Percentiles rank a stretch among this genome's conserved stretches.
These are phyloP conservation scores for Drosophila anceps DNA, from an alignment of 2,888 invertebrate species.

Conservation along the genomic window DNA sequence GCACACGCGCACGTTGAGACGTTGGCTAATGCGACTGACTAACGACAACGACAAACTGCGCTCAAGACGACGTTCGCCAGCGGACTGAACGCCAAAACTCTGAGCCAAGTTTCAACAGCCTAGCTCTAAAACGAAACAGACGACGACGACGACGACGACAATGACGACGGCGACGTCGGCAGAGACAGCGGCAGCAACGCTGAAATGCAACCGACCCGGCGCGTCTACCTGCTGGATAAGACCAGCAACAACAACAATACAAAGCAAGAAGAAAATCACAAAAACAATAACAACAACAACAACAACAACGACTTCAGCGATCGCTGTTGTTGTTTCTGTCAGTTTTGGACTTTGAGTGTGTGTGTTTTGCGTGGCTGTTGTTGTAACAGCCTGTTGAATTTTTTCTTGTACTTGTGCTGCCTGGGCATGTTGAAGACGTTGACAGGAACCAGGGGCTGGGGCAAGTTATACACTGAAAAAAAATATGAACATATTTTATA, in stretches of 20 bases:
- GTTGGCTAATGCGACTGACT: slow-evolving; percentile 54
- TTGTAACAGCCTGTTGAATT: slow-evolving; percentile 61
- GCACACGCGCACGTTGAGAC: slow-evolving; percentile 44
- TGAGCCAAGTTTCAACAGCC: slow-evolving; percentile 67
- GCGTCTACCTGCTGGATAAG: slow-evolving; percentile 61
- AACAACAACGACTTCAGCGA: slow-evolving; percentile 2
- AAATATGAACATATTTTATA: too few relatives aligned
- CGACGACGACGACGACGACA: slow-evolving; percentile 16
- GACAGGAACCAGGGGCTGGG: slow-evolving; percentile 18
- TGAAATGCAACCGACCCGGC: slow-evolving; percentile 55
- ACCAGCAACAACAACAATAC: slow-evolving; percentile 23
- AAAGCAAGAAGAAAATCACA: slow-evolving; percentile 56
- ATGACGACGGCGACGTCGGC: slow-evolving; percentile 12
- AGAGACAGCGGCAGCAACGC: slow-evolving; percentile 30
- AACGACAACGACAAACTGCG: slow-evolving; percentile 53
- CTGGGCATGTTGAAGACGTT: slow-evolving; percentile 34
- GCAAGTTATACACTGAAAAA: slow-evolving; percentile 33
- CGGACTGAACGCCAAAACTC: slow-evolving; percentile 62
- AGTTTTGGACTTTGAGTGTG: slow-evolving; percentile 36
- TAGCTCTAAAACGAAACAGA: slow-evolving; percentile 45
- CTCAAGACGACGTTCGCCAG: slow-evolving; percentile 73
- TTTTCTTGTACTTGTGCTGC: slow-evolving; percentile 46
- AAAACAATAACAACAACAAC: slow-evolving; percentile 41
- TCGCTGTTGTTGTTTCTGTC: slow-evolving; percentile 21
- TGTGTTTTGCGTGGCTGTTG: slow-evolving; percentile 27